Evolutionary conservation across 2,888 invertebrate species (phyloP).

Genomic region (Eupithecia abbreviata): DNA sequence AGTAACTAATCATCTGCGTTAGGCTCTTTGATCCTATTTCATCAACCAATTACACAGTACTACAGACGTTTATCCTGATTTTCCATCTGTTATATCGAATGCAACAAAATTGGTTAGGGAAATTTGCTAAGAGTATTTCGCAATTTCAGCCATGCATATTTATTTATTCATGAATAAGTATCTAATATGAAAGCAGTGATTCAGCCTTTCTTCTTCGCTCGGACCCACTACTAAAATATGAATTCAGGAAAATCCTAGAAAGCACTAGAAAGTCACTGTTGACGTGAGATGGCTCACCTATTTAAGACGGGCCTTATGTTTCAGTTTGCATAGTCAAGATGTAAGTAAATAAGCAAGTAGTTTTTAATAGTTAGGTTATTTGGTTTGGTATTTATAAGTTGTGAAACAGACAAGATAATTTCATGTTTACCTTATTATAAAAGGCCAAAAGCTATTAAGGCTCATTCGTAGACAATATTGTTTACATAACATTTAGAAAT

Average conservation of each 20-base stretch:
- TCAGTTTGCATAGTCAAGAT: background rate
- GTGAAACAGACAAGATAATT: background rate
- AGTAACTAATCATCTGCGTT: background rate
- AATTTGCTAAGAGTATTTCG: background rate
- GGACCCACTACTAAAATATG: constrained; percentile 48
- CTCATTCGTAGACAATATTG: background rate
- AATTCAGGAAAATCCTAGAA: constrained; percentile 55
- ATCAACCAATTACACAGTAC: background rate
- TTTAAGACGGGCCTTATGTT: background rate
- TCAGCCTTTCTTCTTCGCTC: constrained; percentile 9
- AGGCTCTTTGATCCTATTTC: background rate
- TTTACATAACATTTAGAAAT: background rate
- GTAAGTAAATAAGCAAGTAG: background rate
- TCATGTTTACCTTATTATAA: background rate
- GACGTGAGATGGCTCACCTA: background rate
- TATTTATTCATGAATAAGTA: background rate
- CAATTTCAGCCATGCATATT: background rate
- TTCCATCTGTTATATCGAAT: background rate
- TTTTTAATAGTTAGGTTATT: background rate
- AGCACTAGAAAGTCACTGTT: constrained; percentile 51
- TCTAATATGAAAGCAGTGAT: background rate
- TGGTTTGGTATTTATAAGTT: background rate
- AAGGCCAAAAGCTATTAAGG: background rate
- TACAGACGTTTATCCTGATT: background rate
- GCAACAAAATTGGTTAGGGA: background rate